Percentiles rank a stretch among this genome's conserved stretches.
phyloP scores from a whole-genome alignment of 2,888 invertebrate genomes.

The Frankliniella intonsa region DNA sequence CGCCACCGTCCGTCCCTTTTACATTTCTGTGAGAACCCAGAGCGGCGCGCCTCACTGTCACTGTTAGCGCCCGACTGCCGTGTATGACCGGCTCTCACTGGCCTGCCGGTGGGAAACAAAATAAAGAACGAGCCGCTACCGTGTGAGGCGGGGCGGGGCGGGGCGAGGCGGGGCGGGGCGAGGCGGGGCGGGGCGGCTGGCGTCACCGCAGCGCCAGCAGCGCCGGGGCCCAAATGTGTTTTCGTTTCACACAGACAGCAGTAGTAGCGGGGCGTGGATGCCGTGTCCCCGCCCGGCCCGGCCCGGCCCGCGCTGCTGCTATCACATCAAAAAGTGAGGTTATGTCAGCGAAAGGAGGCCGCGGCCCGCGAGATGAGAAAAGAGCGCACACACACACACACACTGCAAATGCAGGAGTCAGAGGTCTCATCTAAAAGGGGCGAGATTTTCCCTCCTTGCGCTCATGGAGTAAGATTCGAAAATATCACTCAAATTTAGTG shows the following conservation, averaged over 20 bases:
- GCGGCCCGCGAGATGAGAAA: too few relatives aligned
- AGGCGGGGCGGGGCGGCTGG: neutral
- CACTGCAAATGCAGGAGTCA: too few relatives aligned
- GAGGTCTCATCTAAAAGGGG: too few relatives aligned
- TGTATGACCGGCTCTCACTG: conserved; percentile 24
- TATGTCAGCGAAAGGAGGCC: too few relatives aligned
- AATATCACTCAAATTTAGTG: too few relatives aligned
- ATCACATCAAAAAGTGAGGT: too few relatives aligned
- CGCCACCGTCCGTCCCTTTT: neutral
- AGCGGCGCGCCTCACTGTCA: neutral
- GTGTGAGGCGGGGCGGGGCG: neutral
- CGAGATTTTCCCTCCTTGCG: too few relatives aligned
- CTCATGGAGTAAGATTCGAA: too few relatives aligned
- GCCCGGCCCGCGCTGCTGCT: too few relatives aligned
- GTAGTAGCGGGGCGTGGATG: too few relatives aligned
- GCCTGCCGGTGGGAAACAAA: conserved; percentile 10
- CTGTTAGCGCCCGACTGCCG: neutral
- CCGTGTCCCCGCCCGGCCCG: too few relatives aligned
- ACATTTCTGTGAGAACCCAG: conserved; percentile 21
- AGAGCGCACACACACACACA: too few relatives aligned
- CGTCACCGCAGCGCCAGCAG: neutral
- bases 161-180: neutral
- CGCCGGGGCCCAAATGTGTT: neutral
- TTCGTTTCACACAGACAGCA: conserved; percentile 3
- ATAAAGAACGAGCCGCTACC: neutral